Evolutionary conservation across 35 echinoderm and acorn worm genomes (phyloP).

Genomic region (Nesometra sesokonis): DNA sequence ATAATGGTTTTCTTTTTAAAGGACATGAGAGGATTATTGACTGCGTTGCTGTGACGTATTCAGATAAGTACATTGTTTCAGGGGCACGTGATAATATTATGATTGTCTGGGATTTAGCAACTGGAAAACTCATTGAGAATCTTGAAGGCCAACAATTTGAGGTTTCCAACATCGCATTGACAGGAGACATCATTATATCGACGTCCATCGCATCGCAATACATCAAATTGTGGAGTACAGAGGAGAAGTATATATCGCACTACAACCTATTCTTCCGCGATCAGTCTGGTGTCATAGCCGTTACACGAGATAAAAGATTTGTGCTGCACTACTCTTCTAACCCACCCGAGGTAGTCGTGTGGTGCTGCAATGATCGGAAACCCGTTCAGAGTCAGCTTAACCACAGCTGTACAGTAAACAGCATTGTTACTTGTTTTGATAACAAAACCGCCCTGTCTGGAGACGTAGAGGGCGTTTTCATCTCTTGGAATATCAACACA

Average conservation of each 20-base stretch:
- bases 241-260: conserved; percentile 21
- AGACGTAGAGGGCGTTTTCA: background rate
- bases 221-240: conserved; percentile 68
- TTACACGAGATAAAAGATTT: conserved; percentile 30
- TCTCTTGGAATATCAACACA: background rate
- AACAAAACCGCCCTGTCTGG: background rate
- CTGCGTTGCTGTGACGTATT: conserved; percentile 23
- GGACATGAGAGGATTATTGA: conserved; percentile 42
- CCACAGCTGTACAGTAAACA: background rate
- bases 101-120: conserved; percentile 37
- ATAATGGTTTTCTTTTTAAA: background rate
- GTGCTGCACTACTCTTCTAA: conserved; percentile 1
- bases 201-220: conserved; percentile 51
- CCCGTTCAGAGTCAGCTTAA: too few relatives aligned
- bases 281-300: conserved; percentile 25
- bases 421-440: background rate
- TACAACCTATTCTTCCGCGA: conserved; percentile 34
- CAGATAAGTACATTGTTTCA: conserved; percentile 31
- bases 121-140: conserved; percentile 23
- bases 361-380: background rate
- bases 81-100: conserved; percentile 56
- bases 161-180: conserved; percentile 33
- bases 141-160: conserved; percentile 62
- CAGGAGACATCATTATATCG: conserved; percentile 31
- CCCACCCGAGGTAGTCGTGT: background rate